These are phyloP conservation scores for Chelonoidis abingdonii DNA, from an alignment of 2,113 vertebrate genomes.

Conservation along the genomic window DNA sequence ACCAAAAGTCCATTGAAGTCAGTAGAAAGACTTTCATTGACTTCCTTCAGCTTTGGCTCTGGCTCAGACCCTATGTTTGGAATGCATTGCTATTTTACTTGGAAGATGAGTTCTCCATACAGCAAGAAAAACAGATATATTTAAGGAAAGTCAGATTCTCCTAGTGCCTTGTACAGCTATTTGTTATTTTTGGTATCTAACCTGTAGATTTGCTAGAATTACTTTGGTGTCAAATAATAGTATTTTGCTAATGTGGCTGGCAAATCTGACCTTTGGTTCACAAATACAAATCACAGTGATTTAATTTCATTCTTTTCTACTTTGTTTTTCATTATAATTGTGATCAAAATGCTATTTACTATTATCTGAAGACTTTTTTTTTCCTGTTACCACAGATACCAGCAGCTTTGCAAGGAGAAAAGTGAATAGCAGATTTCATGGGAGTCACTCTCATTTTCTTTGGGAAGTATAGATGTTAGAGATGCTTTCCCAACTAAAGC, in stretches of 20 bases:
- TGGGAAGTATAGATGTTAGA: background rate
- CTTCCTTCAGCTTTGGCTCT: background rate
- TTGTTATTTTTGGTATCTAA: background rate
- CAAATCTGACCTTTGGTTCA: background rate
- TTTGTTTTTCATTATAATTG: rapidly evolving
- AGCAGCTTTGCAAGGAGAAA: background rate
- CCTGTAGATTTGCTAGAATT: background rate
- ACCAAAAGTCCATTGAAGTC: background rate
- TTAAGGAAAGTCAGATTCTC: background rate
- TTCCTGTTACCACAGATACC: background rate
- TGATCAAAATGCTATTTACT: background rate
- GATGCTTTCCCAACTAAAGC: background rate
- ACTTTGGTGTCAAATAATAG: background rate
- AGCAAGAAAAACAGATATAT: background rate
- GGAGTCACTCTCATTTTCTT: background rate
- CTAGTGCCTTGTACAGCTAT: background rate
- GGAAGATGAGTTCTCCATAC: background rate
- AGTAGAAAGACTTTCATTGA: background rate
- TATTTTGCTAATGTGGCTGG: background rate
- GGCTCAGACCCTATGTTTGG: background rate
- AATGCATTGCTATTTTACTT: background rate
- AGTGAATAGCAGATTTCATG: background rate
- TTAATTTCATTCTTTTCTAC: background rate
- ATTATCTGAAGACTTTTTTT: background rate
- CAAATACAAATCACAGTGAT: too few relatives aligned